Conservation (phyloP, 37 sponge, comb jelly and placozoan genomes). For the Spongilla lacustris region DNA sequence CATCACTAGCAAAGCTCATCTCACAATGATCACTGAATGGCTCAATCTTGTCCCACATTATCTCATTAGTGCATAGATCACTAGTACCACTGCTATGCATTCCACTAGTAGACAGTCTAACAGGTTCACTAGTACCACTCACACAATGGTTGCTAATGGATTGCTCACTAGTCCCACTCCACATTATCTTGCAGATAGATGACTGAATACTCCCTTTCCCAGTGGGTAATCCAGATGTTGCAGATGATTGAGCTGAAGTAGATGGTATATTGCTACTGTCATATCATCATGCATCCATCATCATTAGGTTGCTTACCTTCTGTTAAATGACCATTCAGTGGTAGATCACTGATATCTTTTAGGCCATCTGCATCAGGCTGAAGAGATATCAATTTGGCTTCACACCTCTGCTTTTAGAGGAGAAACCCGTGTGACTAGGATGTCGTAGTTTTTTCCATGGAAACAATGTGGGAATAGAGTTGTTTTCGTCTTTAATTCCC, state of each 20-base stretch:
- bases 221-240: not conserved
- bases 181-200: not conserved
- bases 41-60: not conserved
- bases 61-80: not conserved
- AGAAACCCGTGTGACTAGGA: not conserved
- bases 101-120: constrained; percentile 30
- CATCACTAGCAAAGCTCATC: not conserved
- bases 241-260: not conserved
- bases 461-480: not conserved
- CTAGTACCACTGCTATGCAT: constrained; percentile 6
- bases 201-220: not conserved
- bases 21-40: not conserved
- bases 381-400: not conserved
- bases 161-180: constrained; percentile 1
- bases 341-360: too few species aligned
- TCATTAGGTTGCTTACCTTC: not conserved
- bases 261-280: not conserved
- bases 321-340: not conserved
- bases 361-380: not conserved
- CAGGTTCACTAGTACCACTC: not conserved
- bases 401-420: not conserved
- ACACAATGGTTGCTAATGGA: not conserved
- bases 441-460: not conserved
- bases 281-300: too few species aligned
- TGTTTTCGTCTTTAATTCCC: not conserved